Base-by-base conservation (phyloP, 1,140 invertebrate species). In the Solen grandis region DNA sequence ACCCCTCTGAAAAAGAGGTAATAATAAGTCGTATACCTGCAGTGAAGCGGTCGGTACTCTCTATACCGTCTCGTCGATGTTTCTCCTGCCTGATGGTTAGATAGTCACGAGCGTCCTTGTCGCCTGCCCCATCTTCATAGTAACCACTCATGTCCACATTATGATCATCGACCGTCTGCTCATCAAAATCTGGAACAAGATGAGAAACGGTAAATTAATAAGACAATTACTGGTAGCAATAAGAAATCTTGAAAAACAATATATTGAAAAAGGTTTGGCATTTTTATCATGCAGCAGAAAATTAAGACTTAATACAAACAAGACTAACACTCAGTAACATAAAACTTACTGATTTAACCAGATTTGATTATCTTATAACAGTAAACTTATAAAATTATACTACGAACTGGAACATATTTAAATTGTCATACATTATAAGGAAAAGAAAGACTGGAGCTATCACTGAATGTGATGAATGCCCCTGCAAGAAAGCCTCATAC, bases 121-220 rank as follows among this genome's bases (percentile, higher is more conserved):
- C 94, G n/a, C 91, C 93, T 16, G 84, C 84, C 77, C 91, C 93
- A 81, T 89, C 81, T 69, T 93, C 93, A 84, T 94, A 93, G 86
- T 95, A 95, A 5, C 87, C 90, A 83, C 92, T 92, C 91, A 94
- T 94, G 85, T 95, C 94, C 1, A 95, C 92, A 89, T 95, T 94
- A 93, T 93, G 94, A 85, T 95, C 94, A 91, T 95, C 94, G 0
- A 94, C 87, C 35, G 93, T 94, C 78, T 93, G 91, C 75, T 94
- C 94, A 90, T 95, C 94, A 90, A 94, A 94, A 88, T 94, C 94
- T 90, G 75, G 38, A 85, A 86, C 38, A 46, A 75, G 14, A 59
- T 19, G 65, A 31, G 19, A 59, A n/a, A 72, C 55, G n/a, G 5
- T 13, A 22, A 29, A 0, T 0, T 60, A 22, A 60, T 29, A 60